Evolutionary conservation across 2,797 vertebrate species (phyloP).

Genomic region (Poeciliopsis gracilis): DNA sequence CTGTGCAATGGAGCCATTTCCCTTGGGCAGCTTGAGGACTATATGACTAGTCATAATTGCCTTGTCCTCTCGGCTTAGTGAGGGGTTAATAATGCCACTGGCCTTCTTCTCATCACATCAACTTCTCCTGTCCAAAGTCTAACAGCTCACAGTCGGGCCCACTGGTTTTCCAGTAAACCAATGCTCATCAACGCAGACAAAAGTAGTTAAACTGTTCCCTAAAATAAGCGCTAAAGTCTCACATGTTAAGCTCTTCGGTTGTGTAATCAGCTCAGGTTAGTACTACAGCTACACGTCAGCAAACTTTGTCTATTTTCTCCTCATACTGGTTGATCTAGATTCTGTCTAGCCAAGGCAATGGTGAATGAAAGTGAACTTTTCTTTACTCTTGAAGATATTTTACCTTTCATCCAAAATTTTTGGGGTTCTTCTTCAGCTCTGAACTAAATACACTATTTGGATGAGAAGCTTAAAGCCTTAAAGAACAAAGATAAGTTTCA

Average conservation of each 20-base stretch:
- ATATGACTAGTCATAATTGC: conserved; percentile 70
- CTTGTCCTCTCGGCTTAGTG: conserved; percentile 52
- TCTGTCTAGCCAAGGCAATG: not conserved
- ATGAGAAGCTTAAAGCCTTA: not conserved
- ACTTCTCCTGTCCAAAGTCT: conserved; percentile 46
- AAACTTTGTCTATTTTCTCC: not conserved
- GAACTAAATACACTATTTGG: not conserved
- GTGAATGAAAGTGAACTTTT: not conserved
- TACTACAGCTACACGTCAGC: not conserved
- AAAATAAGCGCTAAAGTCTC: not conserved
- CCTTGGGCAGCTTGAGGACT: conserved; percentile 57
- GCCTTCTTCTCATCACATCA: conserved; percentile 56
- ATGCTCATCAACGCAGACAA: conserved; percentile 15
- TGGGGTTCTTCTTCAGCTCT: not conserved
- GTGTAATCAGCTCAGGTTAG: not conserved
- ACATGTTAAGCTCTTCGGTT: not conserved
- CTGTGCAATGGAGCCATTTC: conserved; percentile 30
- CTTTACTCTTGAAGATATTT: not conserved
- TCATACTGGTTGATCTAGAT: not conserved
- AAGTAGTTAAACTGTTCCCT: conserved; percentile 11
- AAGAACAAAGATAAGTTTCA: not conserved
- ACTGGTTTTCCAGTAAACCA: conserved; percentile 11
- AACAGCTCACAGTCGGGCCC: conserved; percentile 33
- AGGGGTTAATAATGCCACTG: conserved; percentile 71
- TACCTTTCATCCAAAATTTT: not conserved